Percentiles rank a stretch among this genome's conserved stretches.
These are phyloP conservation scores for Procambarus clarkii DNA, from an alignment of 1,140 invertebrate species.

Conservation along the genomic window DNA sequence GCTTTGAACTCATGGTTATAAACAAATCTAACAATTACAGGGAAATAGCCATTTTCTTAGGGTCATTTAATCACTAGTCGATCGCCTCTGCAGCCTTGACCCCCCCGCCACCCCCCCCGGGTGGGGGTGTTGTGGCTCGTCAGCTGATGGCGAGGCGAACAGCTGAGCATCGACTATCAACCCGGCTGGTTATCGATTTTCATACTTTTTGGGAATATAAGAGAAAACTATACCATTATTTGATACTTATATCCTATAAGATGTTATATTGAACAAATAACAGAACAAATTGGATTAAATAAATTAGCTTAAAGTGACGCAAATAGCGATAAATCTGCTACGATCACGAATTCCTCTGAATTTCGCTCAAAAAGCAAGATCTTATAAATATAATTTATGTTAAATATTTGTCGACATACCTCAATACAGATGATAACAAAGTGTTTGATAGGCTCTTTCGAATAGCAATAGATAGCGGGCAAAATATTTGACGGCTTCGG, in stretches of 20 bases:
- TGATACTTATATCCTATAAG: neutral
- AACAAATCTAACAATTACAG: neutral
- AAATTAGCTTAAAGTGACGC: neutral
- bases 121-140: slow-evolving; percentile 66
- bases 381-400: slow-evolving; percentile 13
- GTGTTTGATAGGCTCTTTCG: neutral
- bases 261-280: neutral
- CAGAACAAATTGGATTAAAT: neutral
- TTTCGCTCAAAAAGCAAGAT: slow-evolving; percentile 10
- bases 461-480: neutral
- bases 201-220: slow-evolving; percentile 23
- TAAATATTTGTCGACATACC: neutral
- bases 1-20: neutral
- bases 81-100: slow-evolving; percentile 36
- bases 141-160: slow-evolving; percentile 64
- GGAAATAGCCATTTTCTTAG: neutral
- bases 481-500: neutral
- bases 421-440: neutral
- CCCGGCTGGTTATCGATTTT: slow-evolving; percentile 66
- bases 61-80: slow-evolving; percentile 27
- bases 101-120: slow-evolving; percentile 25
- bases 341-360: slow-evolving; percentile 40
- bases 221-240: neutral
- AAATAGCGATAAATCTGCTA: slow-evolving; percentile 53
- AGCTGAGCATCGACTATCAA: slow-evolving; percentile 63